phyloP scores from a whole-genome alignment of 2,797 vertebrate species.

The Otolemur crassicaudatus region DNA sequence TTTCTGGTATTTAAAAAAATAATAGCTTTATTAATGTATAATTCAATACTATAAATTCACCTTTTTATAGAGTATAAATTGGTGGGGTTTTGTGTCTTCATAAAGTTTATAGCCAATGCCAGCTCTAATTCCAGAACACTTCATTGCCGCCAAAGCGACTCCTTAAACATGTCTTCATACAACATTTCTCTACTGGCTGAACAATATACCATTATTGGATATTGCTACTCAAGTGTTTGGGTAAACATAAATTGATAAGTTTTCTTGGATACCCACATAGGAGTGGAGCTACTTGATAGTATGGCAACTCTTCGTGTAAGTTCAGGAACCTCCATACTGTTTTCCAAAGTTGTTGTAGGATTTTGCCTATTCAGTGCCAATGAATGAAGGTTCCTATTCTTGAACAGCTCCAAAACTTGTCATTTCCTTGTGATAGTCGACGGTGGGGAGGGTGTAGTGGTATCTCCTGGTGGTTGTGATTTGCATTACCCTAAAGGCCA shows the following conservation, averaged over 20 bases:
- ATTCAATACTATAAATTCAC: background rate
- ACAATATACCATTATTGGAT: background rate
- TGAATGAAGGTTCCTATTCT: background rate
- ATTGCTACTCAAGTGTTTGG: background rate
- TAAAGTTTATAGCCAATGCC: background rate
- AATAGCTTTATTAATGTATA: background rate
- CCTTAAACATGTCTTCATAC: background rate
- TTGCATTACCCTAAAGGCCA: background rate
- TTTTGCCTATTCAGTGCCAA: background rate
- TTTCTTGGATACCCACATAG: background rate
- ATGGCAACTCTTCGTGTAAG: background rate
- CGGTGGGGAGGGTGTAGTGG: background rate
- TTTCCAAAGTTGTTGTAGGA: background rate
- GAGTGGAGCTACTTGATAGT: background rate
- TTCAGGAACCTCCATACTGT: background rate
- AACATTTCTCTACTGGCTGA: background rate
- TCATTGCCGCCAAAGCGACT: rapidly evolving
- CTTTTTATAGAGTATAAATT: background rate
- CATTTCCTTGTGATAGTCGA: background rate
- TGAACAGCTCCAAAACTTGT: background rate
- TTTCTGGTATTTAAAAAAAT: background rate
- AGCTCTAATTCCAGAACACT: background rate
- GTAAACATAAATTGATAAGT: background rate
- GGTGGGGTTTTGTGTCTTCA: background rate
- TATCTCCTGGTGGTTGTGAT: background rate